Evolutionary conservation across 2,888 invertebrate genomes (phyloP).

Genomic region (Drymonia ruficornis): DNA sequence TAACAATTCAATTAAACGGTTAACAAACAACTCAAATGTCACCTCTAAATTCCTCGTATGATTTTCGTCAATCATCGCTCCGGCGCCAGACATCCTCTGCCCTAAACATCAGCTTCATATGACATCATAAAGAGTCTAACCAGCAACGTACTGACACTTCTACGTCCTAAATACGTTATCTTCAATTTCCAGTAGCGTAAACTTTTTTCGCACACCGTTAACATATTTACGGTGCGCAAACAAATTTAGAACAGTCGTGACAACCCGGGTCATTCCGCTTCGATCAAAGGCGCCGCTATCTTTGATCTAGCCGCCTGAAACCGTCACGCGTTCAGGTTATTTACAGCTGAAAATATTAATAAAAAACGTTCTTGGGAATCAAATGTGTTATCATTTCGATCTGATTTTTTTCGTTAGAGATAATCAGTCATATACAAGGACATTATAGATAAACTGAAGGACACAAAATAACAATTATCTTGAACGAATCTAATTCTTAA

Average conservation of each 20-base stretch:
- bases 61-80: slow-evolving; percentile 3
- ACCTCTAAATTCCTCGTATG: not conserved
- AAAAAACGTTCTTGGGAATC: not conserved
- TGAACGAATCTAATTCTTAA: too few relatives aligned
- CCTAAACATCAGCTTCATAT: not conserved
- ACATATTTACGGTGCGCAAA: slow-evolving; percentile 40
- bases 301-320: slow-evolving; percentile 71
- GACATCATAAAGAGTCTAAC: slow-evolving; percentile 2
- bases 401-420: not conserved
- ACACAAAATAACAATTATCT: too few relatives aligned
- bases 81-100: slow-evolving; percentile 4
- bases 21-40: not conserved
- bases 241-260: slow-evolving; percentile 60
- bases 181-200: not conserved
- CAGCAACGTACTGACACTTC: not conserved
- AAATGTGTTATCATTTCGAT: not conserved
- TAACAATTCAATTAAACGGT: too few relatives aligned
- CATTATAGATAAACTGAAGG: too few relatives aligned
- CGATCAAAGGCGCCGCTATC: slow-evolving; percentile 69
- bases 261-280: slow-evolving; percentile 58
- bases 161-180: not conserved
- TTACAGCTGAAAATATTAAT: slow-evolving; percentile 7
- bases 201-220: slow-evolving; percentile 26
- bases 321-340: slow-evolving; percentile 30
- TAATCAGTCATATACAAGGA: slow-evolving; percentile 5